Base-by-base conservation (phyloP, 1,140 invertebrate species). In the Teleogryllus occipitalis region DNA sequence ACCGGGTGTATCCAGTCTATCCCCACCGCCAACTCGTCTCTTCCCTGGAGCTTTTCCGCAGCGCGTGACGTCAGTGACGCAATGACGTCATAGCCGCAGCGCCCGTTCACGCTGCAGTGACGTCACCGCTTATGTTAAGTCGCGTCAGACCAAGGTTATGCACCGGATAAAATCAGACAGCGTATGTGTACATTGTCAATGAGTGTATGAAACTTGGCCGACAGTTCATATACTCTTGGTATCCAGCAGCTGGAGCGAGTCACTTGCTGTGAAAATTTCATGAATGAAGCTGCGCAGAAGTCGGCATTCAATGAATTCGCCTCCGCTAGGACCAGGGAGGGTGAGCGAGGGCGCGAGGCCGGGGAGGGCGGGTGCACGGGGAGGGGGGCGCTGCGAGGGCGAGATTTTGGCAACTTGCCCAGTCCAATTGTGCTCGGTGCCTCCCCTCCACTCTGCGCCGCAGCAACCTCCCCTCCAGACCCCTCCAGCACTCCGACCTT, bases 391-490 rank as follows among this genome's bases (percentile, higher is more conserved):
- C 14, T n/a, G 21, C 12, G 46, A 47, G 78, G 54, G 7, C 54
- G 78, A 65, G 21, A 22, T 78, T 78, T 78, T 72, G 78, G 78
- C 78, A 78, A 65, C 0, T 39, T 73, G 78, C 78, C 78, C 54
- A 46, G 21, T 14, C n/a, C 65, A 39, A 54, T 78, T 75, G 21
- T 8, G 49, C 8, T 15, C 8, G 8, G 8, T 15, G 8, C 49
- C 49, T 15, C 49, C 54, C 54, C 54, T 65, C 54, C 18, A 65
- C 54, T 65, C 10, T 14, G 18, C 18, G 54, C 10, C 10, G 54
- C 7, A 65, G 54, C 54, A 18, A 2, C 10, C 10, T 10, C 54
- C 54, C 54, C 54, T 65, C 54, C 54, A 18, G 10, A 14, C 54
- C 54, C 54, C 54, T 65, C 54, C 54, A 18, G 18, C 54, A 54